A percentile compares a stretch with the other conserved stretches of the same genome.
Conservation (phyloP, 2,888 invertebrate genomes). For the Idaea dimidiata region DNA sequence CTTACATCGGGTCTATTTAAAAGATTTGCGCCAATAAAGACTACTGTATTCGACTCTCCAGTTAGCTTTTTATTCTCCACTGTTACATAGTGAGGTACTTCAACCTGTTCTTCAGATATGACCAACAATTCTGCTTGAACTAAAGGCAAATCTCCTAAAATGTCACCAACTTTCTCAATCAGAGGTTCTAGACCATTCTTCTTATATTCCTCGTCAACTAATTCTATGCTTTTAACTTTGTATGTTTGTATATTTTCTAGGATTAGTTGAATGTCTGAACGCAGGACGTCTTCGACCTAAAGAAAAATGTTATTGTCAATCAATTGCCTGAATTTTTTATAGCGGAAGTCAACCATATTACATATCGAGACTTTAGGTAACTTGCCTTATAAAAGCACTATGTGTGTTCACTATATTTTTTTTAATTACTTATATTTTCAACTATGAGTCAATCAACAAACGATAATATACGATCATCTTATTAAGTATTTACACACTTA, state of each 20-base stretch:
- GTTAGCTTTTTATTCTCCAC: constrained; percentile 83
- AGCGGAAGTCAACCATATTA: too few species aligned
- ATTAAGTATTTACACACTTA: constrained; percentile 23
- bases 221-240: constrained; percentile 82
- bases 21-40: constrained; percentile 78
- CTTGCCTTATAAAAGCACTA: too few species aligned
- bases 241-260: constrained; percentile 85
- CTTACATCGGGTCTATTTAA: constrained; percentile 72
- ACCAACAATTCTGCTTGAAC: constrained; percentile 84
- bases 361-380: too few species aligned
- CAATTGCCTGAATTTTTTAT: neutral
- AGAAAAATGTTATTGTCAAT: neutral
- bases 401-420: too few species aligned
- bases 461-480: too few species aligned
- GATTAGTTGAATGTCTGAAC: constrained; percentile 84
- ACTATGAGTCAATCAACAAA: too few species aligned
- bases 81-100: constrained; percentile 74
- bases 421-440: too few species aligned
- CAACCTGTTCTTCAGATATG: constrained; percentile 71
- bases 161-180: constrained; percentile 77
- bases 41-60: constrained; percentile 72
- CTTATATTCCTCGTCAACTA: constrained; percentile 75
- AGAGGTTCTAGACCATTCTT: constrained; percentile 70
- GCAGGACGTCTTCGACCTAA: constrained; percentile 75
- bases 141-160: constrained; percentile 85